Conservation (phyloP, 2,888 invertebrate genomes). For the Hemicrepidius hirtus region DNA sequence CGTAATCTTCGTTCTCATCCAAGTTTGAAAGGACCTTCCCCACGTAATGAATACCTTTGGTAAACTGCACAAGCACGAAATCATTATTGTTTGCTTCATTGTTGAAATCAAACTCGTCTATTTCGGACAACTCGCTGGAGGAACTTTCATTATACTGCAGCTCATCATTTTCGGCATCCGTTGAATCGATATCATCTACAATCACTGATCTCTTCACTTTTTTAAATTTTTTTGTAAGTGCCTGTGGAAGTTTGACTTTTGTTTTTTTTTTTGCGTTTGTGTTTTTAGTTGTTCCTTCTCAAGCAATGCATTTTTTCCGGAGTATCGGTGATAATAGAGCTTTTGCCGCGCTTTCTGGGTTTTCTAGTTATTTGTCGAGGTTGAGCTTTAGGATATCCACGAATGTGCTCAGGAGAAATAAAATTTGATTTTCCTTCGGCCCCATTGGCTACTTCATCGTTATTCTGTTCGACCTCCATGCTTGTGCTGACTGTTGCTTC, state of each 20-base stretch:
- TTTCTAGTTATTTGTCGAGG: no score
- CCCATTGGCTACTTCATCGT: neutral
- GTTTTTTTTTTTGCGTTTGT: no score
- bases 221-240: neutral
- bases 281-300: no score
- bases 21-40: neutral
- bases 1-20: neutral
- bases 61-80: neutral
- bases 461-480: neutral
- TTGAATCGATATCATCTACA: conserved; percentile 5
- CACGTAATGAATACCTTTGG: neutral
- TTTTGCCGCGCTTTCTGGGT: neutral
- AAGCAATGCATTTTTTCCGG: neutral
- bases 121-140: neutral
- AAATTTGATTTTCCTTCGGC: neutral
- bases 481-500: neutral
- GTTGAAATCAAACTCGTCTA: conserved; percentile 1
- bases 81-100: neutral
- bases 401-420: neutral
- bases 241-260: neutral
- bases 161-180: neutral
- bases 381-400: neutral
- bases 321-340: neutral
- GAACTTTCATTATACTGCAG: neutral
- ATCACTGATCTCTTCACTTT: conserved; percentile 5